A percentile compares a stretch with the other conserved stretches of the same genome.
These are phyloP conservation scores for Eubucco bourcierii DNA, from an alignment of 2,113 vertebrate species.

Conservation along the genomic window DNA sequence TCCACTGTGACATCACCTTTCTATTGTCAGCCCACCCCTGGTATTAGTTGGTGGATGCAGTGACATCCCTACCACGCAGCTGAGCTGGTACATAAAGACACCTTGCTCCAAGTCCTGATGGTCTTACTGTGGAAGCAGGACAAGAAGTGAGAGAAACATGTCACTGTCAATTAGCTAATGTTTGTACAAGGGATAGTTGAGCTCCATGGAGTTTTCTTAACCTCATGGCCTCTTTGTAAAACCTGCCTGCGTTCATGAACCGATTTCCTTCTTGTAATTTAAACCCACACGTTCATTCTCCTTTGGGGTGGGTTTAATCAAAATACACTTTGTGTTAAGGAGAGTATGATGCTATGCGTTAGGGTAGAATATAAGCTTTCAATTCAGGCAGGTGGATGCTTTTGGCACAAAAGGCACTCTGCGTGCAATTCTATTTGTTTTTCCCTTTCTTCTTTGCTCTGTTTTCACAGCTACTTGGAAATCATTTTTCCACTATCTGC, in stretches of 20 bases:
- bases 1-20: not conserved
- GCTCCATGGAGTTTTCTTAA: slow-evolving; percentile 53
- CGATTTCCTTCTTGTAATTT: not conserved
- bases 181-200: slow-evolving; percentile 37
- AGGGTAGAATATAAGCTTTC: not conserved
- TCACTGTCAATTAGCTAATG: slow-evolving; percentile 45
- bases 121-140: not conserved
- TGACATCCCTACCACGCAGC: not conserved
- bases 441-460: not conserved
- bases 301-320: not conserved
- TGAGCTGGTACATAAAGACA: not conserved
- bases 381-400: not conserved
- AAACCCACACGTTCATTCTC: slow-evolving; percentile 4
- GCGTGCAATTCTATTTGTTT: not conserved
- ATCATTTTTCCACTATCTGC: not conserved
- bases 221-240: slow-evolving; percentile 3
- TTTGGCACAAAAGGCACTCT: not conserved
- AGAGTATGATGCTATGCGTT: not conserved
- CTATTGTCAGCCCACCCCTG: not conserved
- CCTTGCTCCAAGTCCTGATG: not conserved
- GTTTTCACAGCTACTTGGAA: not conserved
- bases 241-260: slow-evolving; percentile 51
- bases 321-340: not conserved
- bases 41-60: not conserved
- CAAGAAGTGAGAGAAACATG: slow-evolving; percentile 30